phyloP scores from a whole-genome alignment of 2,113 vertebrate species.

The Gopherus flavomarginatus region DNA sequence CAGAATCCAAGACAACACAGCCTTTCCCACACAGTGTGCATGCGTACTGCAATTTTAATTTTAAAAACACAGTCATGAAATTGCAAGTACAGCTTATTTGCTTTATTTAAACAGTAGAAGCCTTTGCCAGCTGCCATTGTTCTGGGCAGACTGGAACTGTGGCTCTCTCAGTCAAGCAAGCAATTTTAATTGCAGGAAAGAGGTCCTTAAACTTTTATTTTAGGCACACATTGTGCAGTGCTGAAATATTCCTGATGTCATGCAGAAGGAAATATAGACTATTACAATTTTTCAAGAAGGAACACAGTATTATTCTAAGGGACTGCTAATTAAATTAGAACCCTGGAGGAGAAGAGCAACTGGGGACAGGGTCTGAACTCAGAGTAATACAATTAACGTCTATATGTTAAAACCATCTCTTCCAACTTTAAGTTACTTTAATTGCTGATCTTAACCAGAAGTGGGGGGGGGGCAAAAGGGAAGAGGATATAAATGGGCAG shows the following conservation, averaged over 20 bases:
- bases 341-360: constrained; percentile 7
- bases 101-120: not conserved
- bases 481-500: constrained; percentile 27
- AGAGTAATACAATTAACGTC: constrained; percentile 24
- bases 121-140: not conserved
- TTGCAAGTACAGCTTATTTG: not conserved
- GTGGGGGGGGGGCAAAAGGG: not conserved
- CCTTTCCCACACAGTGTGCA: not conserved
- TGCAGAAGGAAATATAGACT: not conserved
- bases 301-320: not conserved
- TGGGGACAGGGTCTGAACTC: not conserved
- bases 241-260: constrained; percentile 4
- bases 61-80: not conserved
- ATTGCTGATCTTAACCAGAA: constrained; percentile 52
- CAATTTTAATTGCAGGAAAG: constrained; percentile 31
- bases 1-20: not conserved
- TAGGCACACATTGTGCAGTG: constrained; percentile 15
- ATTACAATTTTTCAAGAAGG: constrained; percentile 12
- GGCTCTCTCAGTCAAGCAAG: not conserved
- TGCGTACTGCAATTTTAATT: not conserved
- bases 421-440: constrained; percentile 24
- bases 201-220: constrained; percentile 3
- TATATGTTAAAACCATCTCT: constrained; percentile 19
- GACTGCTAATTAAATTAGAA: constrained; percentile 41
- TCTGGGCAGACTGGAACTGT: not conserved